phyloP scores from a whole-genome alignment of 2,888 invertebrate species.

The Drosophila suboccidentalis region DNA sequence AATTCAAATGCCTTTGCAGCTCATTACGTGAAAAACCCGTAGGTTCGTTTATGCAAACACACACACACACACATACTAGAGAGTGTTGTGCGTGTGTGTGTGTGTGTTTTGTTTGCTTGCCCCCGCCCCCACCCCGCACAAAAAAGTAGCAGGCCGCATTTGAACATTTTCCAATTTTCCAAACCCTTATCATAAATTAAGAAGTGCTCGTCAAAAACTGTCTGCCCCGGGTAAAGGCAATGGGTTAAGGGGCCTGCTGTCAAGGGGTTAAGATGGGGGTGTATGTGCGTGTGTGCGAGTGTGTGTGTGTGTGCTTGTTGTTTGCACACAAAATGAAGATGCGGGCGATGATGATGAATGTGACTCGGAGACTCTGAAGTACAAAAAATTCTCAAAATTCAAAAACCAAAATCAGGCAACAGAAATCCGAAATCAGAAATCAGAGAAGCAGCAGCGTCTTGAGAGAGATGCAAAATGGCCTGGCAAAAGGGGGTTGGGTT shows the following conservation, averaged over 20 bases:
- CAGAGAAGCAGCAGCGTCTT: constrained; percentile 43
- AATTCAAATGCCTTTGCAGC: constrained; percentile 82
- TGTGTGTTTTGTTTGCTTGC: constrained; percentile 43
- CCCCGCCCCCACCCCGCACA: constrained; percentile 13
- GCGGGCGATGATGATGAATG: constrained; percentile 74
- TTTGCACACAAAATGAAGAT: constrained; percentile 76
- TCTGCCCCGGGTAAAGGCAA: constrained; percentile 55
- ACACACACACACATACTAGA: constrained; percentile 35
- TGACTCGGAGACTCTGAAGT: constrained; percentile 30
- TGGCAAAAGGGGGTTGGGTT: not conserved
- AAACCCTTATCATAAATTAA: constrained; percentile 84
- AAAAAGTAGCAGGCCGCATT: constrained; percentile 68
- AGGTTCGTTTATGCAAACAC: constrained; percentile 72
- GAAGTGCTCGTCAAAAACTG: constrained; percentile 81
- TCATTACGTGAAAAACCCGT: constrained; percentile 78
- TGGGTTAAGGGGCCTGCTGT: constrained; percentile 14
- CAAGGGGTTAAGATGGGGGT: constrained; percentile 9
- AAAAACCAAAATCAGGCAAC: constrained; percentile 66
- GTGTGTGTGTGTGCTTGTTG: constrained; percentile 51
- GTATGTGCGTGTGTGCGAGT: constrained; percentile 14
- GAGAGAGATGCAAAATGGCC: constrained; percentile 37
- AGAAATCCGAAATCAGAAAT: constrained; percentile 53
- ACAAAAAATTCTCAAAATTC: constrained; percentile 34
- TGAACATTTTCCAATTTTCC: constrained; percentile 82
- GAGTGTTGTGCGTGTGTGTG: constrained; percentile 13